A percentile compares a stretch with the other conserved stretches of the same genome.
Conservation (phyloP, 2,113 vertebrate species). For the Cricetomys ansorgei region DNA sequence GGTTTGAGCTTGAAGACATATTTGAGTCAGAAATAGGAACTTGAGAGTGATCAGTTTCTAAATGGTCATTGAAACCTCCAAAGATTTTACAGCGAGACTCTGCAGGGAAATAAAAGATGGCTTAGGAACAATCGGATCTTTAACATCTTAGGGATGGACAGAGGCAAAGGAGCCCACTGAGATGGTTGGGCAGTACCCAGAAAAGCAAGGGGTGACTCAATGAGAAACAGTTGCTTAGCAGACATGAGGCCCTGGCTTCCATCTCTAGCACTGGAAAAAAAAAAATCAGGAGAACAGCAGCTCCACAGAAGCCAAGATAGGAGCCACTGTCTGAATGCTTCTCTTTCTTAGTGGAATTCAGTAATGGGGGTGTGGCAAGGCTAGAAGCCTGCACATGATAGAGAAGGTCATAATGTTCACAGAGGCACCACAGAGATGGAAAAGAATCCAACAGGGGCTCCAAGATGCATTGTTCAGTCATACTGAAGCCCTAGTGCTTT, state of each 20-base stretch:
- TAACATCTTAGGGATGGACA: neutral
- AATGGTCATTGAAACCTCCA: constrained; percentile 36
- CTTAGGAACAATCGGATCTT: neutral
- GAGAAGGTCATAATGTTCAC: neutral
- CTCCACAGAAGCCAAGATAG: constrained; percentile 1
- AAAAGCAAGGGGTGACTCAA: neutral
- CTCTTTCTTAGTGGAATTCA: constrained; percentile 16
- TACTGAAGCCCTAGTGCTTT: neutral
- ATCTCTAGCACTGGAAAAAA: no score
- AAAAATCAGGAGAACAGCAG: neutral
- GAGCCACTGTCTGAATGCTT: constrained; percentile 9
- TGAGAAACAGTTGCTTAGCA: neutral
- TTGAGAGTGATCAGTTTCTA: constrained; percentile 3
- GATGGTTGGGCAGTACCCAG: neutral
- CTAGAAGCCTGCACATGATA: neutral
- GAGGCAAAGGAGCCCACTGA: neutral
- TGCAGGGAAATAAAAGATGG: constrained; percentile 39
- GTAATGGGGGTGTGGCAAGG: constrained; percentile 6
- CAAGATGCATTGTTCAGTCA: neutral
- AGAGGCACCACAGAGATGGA: neutral
- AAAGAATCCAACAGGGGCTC: neutral
- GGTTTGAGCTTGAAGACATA: neutral
- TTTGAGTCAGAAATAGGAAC: constrained; percentile 41
- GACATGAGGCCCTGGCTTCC: neutral
- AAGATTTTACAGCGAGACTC: constrained; percentile 9